Evolutionary conservation across 2,888 invertebrate genomes (phyloP).

Genomic region (Poecilus cupreus): DNA sequence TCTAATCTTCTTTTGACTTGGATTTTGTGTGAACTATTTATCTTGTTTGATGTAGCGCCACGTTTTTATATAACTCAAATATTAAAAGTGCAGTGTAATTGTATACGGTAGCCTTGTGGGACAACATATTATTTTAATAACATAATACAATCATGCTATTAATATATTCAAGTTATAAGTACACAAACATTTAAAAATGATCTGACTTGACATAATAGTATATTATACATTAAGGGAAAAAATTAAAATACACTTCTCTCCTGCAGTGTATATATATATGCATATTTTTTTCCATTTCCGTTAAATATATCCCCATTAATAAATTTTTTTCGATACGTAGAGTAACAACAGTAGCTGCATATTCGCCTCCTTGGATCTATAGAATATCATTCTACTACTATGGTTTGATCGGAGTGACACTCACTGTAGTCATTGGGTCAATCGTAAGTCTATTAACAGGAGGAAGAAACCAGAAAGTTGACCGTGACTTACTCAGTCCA

Average conservation of each 20-base stretch:
- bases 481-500: conserved; percentile 61
- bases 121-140: neutral
- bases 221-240: too few species aligned
- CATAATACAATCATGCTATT: too few species aligned
- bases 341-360: neutral
- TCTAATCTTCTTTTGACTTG: too few species aligned
- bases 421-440: conserved; percentile 77
- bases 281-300: too few species aligned
- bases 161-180: too few species aligned
- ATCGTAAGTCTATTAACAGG: conserved; percentile 79
- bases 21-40: conserved; percentile 11
- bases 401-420: conserved; percentile 77
- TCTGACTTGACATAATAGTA: too few species aligned
- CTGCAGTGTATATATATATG: too few species aligned
- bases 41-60: conserved; percentile 1
- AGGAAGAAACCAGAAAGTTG: conserved; percentile 70
- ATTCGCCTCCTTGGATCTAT: conserved; percentile 72
- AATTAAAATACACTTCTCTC: too few species aligned
- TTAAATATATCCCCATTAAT: too few species aligned
- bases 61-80: neutral
- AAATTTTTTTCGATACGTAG: neutral
- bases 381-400: conserved; percentile 82
- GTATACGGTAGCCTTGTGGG: neutral
- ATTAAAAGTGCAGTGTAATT: conserved; percentile 3
- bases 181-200: too few species aligned